A percentile compares a stretch with the other conserved stretches of the same genome.
These are phyloP conservation scores for Betta splendens DNA, from an alignment of 2,797 vertebrate species.

Conservation along the genomic window DNA sequence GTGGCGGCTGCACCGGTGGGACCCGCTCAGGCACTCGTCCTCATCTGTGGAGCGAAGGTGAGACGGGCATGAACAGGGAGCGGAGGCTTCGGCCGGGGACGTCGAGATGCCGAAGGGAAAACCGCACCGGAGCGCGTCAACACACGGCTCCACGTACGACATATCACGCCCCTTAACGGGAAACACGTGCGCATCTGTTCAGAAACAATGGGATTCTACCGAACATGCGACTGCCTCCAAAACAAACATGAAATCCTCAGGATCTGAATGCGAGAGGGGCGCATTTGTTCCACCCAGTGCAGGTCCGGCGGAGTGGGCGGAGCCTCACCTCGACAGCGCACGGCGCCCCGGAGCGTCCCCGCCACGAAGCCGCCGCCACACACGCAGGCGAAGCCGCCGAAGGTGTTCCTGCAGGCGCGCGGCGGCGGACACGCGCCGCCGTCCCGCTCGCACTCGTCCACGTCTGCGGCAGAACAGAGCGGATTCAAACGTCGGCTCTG, in stretches of 20 bases:
- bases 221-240: not conserved
- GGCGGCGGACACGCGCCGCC: conserved; percentile 52
- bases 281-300: too few relatives aligned
- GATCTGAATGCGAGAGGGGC: not conserved
- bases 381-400: conserved; percentile 74
- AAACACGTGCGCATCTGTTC: conserved; percentile 27
- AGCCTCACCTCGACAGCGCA: conserved; percentile 76
- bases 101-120: conserved; percentile 4
- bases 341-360: conserved; percentile 51
- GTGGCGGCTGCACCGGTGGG: conserved; percentile 73
- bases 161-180: conserved; percentile 12
- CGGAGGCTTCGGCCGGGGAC: conserved; percentile 15
- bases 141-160: not conserved
- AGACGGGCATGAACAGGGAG: conserved; percentile 7
- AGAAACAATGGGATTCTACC: conserved; percentile 1
- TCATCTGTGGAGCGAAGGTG: conserved; percentile 58
- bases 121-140: not conserved
- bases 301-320: too few relatives aligned
- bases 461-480: conserved; percentile 66
- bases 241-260: not conserved
- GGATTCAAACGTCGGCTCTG: conserved; percentile 3
- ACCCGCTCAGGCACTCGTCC: conserved; percentile 77
- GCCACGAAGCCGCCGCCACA: conserved; percentile 71
- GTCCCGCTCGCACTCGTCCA: conserved; percentile 70
- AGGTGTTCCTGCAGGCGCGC: conserved; percentile 78